These are phyloP conservation scores for Leucopternis melanops DNA, from an alignment of 2,113 vertebrate species.

Conservation along the genomic window DNA sequence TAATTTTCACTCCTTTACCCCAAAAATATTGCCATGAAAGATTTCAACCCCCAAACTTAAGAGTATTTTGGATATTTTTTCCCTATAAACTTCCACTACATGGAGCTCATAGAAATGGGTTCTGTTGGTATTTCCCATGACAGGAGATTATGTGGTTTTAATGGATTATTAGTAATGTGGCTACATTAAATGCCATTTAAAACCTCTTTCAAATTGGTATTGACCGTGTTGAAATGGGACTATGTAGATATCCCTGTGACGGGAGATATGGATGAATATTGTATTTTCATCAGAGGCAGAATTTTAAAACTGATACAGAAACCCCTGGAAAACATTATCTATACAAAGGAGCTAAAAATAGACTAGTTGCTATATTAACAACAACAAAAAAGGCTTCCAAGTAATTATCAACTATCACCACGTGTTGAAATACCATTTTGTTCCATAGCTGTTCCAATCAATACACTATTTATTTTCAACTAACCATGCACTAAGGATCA, in stretches of 20 bases:
- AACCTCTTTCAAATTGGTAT: not conserved
- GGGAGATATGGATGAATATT: not conserved
- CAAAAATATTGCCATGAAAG: not conserved
- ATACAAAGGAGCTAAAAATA: not conserved
- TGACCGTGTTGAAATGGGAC: not conserved
- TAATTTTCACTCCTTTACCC: not conserved
- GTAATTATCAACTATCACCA: conserved; percentile 24
- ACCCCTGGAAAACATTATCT: not conserved
- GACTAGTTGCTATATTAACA: not conserved
- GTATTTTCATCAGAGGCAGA: not conserved
- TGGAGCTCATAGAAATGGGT: not conserved
- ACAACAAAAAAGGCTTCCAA: not conserved
- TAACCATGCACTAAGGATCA: conserved; percentile 13
- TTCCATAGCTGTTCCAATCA: not conserved
- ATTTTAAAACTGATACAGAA: not conserved
- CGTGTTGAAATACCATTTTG: not conserved
- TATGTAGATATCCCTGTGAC: not conserved
- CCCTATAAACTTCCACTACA: not conserved
- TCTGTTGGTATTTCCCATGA: not conserved
- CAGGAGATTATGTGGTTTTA: conserved; percentile 10
- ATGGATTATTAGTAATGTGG: not conserved
- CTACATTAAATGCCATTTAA: not conserved
- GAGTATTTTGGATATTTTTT: not conserved
- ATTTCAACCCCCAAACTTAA: not conserved
- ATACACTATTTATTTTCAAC: conserved; percentile 56